Evolutionary conservation across 2,113 vertebrate genomes (phyloP).

Genomic region (Gadus chalcogrammus): DNA sequence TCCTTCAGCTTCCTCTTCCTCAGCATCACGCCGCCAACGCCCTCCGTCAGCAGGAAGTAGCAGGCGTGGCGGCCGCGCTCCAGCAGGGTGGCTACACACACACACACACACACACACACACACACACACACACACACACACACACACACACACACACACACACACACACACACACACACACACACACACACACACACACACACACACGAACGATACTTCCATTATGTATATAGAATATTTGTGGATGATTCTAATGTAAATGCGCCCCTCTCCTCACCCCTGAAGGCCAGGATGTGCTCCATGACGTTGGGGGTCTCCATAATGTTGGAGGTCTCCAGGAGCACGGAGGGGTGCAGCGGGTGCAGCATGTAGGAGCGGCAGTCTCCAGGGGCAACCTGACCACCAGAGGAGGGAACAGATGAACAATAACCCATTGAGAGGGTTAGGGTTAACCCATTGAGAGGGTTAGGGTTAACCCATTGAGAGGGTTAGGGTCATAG

Average conservation of each 20-base stretch:
- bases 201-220: not conserved
- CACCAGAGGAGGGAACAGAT: not conserved
- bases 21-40: conserved; percentile 68
- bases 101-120: not conserved
- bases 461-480: too few relatives aligned
- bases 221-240: not conserved
- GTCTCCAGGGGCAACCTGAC: conserved; percentile 31
- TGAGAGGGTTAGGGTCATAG: too few relatives aligned
- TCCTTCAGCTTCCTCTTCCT: conserved; percentile 85
- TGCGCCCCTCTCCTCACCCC: conserved; percentile 60
- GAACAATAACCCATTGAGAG: too few relatives aligned
- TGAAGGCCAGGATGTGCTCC: conserved; percentile 76
- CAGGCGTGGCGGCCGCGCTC: conserved; percentile 88
- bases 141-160: not conserved
- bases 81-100: conserved; percentile 74
- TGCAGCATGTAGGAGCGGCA: conserved; percentile 82
- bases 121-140: not conserved
- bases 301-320: conserved; percentile 48
- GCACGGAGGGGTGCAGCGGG: conserved; percentile 72
- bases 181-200: not conserved
- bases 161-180: not conserved
- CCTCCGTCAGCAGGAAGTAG: conserved; percentile 77
- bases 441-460: too few relatives aligned
- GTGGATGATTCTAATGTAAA: not conserved
- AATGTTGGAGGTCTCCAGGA: conserved; percentile 78